A percentile compares a stretch with the other conserved stretches of the same genome.
Conservation (phyloP, 2,888 invertebrate species). For the Scaptomyza flava region DNA sequence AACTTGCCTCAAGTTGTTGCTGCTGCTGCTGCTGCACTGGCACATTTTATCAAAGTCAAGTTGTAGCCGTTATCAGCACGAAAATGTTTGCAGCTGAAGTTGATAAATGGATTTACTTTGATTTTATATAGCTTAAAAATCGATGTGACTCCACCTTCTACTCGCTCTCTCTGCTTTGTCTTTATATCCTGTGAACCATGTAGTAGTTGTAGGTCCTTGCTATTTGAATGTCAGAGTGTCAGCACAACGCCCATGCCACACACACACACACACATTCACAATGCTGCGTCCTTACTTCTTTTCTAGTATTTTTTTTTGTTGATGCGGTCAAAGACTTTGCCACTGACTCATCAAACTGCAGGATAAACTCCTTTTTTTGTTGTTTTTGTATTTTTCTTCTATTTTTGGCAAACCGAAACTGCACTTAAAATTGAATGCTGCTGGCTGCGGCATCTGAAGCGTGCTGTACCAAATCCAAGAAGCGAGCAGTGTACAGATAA, state of each 20-base stretch:
- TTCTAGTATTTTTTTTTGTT: slow-evolving; percentile 20
- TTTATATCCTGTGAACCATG: slow-evolving; percentile 7
- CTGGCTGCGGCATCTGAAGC: slow-evolving; percentile 15
- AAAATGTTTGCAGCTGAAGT: slow-evolving; percentile 75
- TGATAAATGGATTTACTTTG: slow-evolving; percentile 77
- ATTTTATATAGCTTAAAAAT: slow-evolving; percentile 76
- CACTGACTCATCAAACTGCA: slow-evolving; percentile 68
- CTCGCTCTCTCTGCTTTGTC: slow-evolving; percentile 15
- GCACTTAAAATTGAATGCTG: slow-evolving; percentile 73
- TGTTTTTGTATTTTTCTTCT: not conserved
- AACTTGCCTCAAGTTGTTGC: slow-evolving; percentile 41
- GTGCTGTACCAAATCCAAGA: slow-evolving; percentile 6
- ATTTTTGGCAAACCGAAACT: slow-evolving; percentile 61
- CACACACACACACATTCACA: not conserved
- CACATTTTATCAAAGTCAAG: slow-evolving; percentile 79
- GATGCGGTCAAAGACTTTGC: slow-evolving; percentile 71
- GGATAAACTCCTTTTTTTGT: not conserved
- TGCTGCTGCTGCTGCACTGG: slow-evolving; percentile 25
- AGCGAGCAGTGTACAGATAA: slow-evolving; percentile 43
- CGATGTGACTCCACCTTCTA: slow-evolving; percentile 42
- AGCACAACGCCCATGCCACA: slow-evolving; percentile 2
- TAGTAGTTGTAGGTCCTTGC: slow-evolving; percentile 23
- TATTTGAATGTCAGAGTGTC: slow-evolving; percentile 51
- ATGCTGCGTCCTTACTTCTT: slow-evolving; percentile 1
- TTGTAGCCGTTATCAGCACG: slow-evolving; percentile 63